Evolutionary conservation across 2,113 vertebrate species (phyloP).

Genomic region (Jacana jacana): DNA sequence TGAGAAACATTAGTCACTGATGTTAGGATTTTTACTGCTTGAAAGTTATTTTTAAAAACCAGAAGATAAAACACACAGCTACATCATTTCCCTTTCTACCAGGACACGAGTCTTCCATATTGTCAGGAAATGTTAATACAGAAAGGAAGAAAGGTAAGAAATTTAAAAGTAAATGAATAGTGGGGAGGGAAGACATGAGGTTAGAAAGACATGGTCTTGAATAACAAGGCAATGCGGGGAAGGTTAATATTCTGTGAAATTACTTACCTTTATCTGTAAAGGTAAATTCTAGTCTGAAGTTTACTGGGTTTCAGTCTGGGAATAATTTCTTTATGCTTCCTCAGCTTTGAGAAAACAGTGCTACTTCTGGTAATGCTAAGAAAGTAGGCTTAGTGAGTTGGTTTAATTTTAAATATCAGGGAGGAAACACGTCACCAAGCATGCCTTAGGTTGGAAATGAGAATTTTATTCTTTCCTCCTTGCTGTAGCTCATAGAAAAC

Average conservation of each 20-base stretch:
- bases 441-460: neutral
- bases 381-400: neutral
- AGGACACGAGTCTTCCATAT: neutral
- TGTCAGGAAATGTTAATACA: neutral
- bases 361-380: neutral
- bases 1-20: neutral
- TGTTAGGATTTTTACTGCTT: neutral
- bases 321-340: neutral
- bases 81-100: neutral
- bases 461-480: neutral
- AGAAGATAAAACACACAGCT: neutral
- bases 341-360: neutral
- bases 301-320: neutral
- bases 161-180: neutral
- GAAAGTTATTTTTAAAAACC: neutral
- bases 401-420: neutral
- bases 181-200: neutral
- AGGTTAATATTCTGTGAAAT: slow-evolving; percentile 11
- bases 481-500: neutral
- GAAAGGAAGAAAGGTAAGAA: neutral
- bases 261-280: slow-evolving; percentile 10
- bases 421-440: neutral
- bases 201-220: neutral
- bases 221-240: neutral
- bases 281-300: slow-evolving; percentile 12